These are phyloP conservation scores for Calephelis nemesis DNA, from an alignment of 1,140 invertebrate species.

Conservation along the genomic window DNA sequence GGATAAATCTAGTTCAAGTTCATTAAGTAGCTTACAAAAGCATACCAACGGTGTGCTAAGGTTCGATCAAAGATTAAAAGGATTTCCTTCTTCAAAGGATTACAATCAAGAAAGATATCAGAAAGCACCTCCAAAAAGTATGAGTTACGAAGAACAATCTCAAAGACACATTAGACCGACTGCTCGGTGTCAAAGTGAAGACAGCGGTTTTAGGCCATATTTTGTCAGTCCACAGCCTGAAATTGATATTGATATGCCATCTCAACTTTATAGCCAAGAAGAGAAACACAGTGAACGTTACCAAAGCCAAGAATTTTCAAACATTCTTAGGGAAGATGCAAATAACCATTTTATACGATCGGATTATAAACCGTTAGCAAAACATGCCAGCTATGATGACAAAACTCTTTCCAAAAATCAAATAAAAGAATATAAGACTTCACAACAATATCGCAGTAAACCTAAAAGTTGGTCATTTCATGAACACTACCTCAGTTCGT, in stretches of 20 bases:
- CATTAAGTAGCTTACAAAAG: constrained; percentile 73
- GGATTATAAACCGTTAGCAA: constrained; percentile 80
- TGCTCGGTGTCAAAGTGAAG: constrained; percentile 80
- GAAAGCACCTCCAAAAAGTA: constrained; percentile 78
- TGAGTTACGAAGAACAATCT: constrained; percentile 74
- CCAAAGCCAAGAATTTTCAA: constrained; percentile 82
- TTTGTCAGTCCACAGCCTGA: constrained; percentile 65
- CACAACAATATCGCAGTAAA: constrained; percentile 78
- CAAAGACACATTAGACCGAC: constrained; percentile 59
- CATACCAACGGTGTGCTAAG: constrained; percentile 62
- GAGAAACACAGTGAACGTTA: constrained; percentile 82
- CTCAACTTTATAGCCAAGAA: constrained; percentile 80
- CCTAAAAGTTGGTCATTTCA: constrained; percentile 82
- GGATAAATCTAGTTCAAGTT: constrained; percentile 78
- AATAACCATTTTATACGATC: constrained; percentile 60
- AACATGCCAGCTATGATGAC: constrained; percentile 82
- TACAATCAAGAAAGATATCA: constrained; percentile 64
- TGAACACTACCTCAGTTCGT: constrained; percentile 79
- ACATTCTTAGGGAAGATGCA: constrained; percentile 65
- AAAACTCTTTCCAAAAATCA: constrained; percentile 82
- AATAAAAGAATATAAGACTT: constrained; percentile 82
- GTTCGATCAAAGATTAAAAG: constrained; percentile 68
- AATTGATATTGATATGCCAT: constrained; percentile 73
- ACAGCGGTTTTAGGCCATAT: constrained; percentile 73
- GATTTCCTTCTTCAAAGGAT: constrained; percentile 48